Base-by-base conservation (phyloP, 2,797 vertebrate species). In the Arnoldichthys spilopterus region DNA sequence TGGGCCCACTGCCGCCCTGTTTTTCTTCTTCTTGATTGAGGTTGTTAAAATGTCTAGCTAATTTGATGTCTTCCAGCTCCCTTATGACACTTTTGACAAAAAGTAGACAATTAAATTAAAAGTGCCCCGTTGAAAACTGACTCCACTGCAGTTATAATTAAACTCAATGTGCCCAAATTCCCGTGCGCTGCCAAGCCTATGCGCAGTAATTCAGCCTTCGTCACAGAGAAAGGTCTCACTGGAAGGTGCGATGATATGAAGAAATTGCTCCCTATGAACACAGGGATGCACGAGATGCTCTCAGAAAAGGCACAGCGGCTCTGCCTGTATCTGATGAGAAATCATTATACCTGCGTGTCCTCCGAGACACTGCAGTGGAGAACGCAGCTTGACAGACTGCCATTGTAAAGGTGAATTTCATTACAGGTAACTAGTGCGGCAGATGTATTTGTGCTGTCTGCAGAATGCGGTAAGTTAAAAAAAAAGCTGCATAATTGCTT, bases 91-190 rank as follows among this genome's bases (percentile, higher is more conserved):
- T 53, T 72, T 58, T 67, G 22, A 72, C 59, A 62, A 71, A 40
- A 71, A 32, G 58, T 54, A 61, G 30, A 63, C 49, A 51, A 62
- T 68, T 78, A 37, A 61, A 68, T 71, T 58, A 75, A 74, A 83
- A 82, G 24, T 15, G 11, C 0, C 0, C 72, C 72, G 15, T 13
- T 6, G 56, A 77, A 77, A 66, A 77, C 70, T 62, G 56, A 26
- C 77, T 83, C 79, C 4, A 30, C 77, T 12, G 63, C 68, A 37
- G 79, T 83, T 83, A 62, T 79, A 79, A 82, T 85, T 78, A 77
- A 76, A 82, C 26, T 71, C 47, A 80, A 72, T 70, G 56, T 75
- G 58, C 18, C 45, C 12, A 9, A 54, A 76, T 59, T 74, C 58
- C 69, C 64, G 34, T 9, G 40, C 47, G 18, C 77, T 63, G 59